Evolutionary conservation across 2,888 invertebrate species (phyloP).

Genomic region (Arge pagana): DNA sequence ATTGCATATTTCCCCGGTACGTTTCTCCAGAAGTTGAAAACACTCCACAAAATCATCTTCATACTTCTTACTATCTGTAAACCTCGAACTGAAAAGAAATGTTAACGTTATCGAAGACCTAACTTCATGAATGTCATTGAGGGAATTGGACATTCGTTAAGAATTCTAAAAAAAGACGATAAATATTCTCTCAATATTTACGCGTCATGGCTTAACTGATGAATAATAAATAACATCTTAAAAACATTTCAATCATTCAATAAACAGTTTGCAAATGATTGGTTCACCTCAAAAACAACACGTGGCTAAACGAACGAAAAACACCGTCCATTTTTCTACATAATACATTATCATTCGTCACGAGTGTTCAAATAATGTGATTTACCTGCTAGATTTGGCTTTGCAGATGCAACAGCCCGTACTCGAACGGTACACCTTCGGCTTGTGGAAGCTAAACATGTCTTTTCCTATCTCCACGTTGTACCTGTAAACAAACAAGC

Average conservation of each 20-base stretch:
- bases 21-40: slow-evolving; percentile 73
- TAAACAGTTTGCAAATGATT: not conserved
- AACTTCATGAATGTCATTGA: not conserved
- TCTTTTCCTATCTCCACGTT: slow-evolving; percentile 39
- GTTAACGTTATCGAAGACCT: not conserved
- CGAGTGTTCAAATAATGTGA: slow-evolving; percentile 7
- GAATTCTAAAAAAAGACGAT: not conserved
- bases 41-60: slow-evolving; percentile 81
- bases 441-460: slow-evolving; percentile 88
- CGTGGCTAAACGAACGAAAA: not conserved
- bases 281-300: not conserved
- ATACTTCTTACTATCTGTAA: slow-evolving; percentile 83
- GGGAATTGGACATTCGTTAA: not conserved
- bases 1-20: slow-evolving; percentile 85
- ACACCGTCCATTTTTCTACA: no score
- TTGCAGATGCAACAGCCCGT: slow-evolving; percentile 87
- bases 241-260: not conserved
- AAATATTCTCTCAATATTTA: not conserved
- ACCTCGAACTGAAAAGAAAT: slow-evolving; percentile 70
- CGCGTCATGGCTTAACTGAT: not conserved
- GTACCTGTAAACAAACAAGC: slow-evolving; percentile 6
- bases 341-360: no score
- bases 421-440: slow-evolving; percentile 80
- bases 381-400: slow-evolving; percentile 80
- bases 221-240: not conserved